Conservation (phyloP, 2,113 vertebrate genomes). For the Bostrychus sinensis region DNA sequence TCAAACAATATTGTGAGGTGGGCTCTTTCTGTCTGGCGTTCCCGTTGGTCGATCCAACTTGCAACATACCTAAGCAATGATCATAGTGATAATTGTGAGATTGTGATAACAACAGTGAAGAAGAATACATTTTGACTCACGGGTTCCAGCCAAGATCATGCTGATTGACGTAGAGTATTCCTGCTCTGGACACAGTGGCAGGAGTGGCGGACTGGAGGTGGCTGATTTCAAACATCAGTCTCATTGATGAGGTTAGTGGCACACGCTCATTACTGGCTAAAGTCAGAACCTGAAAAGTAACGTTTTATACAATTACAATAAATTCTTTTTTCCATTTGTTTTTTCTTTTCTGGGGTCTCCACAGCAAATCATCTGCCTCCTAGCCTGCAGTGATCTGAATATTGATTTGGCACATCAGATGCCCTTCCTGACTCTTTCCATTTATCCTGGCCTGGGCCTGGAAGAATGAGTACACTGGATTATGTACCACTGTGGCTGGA, state of each 20-base stretch:
- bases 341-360: not conserved
- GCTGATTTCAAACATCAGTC: constrained; percentile 82
- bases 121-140: constrained; percentile 57
- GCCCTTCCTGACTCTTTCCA: too few species aligned
- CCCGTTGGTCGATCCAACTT: constrained; percentile 78
- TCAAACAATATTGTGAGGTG: constrained; percentile 81
- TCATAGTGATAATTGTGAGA: too few species aligned
- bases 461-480: too few species aligned
- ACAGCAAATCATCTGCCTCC: too few species aligned
- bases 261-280: constrained; percentile 80
- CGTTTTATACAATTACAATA: constrained; percentile 6
- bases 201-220: constrained; percentile 76
- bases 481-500: too few species aligned
- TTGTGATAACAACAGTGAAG: not conserved
- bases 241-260: constrained; percentile 73
- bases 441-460: too few species aligned
- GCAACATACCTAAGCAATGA: constrained; percentile 66
- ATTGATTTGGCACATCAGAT: not conserved
- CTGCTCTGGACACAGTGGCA: constrained; percentile 78
- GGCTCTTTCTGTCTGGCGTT: constrained; percentile 79
- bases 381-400: not conserved
- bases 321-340: not conserved
- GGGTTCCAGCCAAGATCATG: constrained; percentile 81
- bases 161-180: constrained; percentile 77
- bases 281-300: constrained; percentile 72